Conservation (phyloP, 1,140 invertebrate species). For the Neoseiulus cucumeris region DNA sequence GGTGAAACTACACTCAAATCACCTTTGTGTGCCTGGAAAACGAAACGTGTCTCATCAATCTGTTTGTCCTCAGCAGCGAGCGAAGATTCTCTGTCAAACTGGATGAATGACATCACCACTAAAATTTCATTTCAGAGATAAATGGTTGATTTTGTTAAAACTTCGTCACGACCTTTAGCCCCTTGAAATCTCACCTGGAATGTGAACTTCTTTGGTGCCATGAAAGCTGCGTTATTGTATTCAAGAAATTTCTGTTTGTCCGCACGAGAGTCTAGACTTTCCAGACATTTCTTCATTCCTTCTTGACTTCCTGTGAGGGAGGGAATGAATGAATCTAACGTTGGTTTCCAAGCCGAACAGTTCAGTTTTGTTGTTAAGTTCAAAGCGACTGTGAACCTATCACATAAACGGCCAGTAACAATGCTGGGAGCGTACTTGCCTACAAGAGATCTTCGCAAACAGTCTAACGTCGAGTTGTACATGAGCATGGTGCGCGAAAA, state of each 20-base stretch:
- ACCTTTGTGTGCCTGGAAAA: constrained; percentile 1
- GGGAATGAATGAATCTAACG: too few species aligned
- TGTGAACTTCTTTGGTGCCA: constrained; percentile 81
- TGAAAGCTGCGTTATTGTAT: constrained; percentile 65
- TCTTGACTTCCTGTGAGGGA: constrained; percentile 31
- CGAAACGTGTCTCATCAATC: too few species aligned
- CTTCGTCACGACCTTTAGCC: too few species aligned
- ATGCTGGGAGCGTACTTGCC: neutral
- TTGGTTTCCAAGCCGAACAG: too few species aligned
- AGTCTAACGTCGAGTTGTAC: constrained; percentile 61
- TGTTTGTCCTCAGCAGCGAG: too few species aligned
- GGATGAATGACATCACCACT: too few species aligned
- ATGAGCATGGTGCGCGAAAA: constrained; percentile 53
- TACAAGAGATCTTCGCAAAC: constrained; percentile 39
- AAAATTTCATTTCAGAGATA: too few species aligned
- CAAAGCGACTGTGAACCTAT: too few species aligned
- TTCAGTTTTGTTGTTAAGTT: too few species aligned
- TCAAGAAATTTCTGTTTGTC: constrained; percentile 81
- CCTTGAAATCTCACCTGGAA: constrained; percentile 34
- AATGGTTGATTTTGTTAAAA: too few species aligned
- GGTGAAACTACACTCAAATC: neutral
- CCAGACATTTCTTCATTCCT: constrained; percentile 47
- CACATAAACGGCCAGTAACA: too few species aligned
- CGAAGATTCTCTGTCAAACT: too few species aligned
- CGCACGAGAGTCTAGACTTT: constrained; percentile 54